Evolutionary conservation across 2,113 vertebrate genomes (phyloP).

Genomic region (Tragelaphus buxtoni): DNA sequence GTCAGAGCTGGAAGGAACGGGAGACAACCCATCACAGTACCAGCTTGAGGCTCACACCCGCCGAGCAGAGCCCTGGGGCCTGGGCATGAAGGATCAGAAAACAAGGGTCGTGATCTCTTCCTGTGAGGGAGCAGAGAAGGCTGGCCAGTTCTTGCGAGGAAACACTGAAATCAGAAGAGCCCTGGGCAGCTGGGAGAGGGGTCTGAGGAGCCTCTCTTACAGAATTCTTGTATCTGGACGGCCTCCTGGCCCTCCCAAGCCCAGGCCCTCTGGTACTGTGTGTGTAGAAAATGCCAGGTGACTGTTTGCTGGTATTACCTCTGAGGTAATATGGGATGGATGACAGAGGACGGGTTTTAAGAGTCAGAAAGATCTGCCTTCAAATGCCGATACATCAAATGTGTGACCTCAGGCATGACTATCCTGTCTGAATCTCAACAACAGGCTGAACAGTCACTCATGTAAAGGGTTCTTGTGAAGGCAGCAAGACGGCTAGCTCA

Average conservation of each 20-base stretch:
- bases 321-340: neutral
- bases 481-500: too few species aligned
- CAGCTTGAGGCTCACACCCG: neutral
- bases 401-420: neutral
- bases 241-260: neutral
- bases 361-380: neutral
- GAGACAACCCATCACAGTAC: neutral
- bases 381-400: neutral
- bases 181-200: neutral
- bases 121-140: neutral
- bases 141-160: neutral
- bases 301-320: neutral
- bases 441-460: neutral
- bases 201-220: neutral
- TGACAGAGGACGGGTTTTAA: neutral
- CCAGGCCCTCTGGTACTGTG: neutral
- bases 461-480: neutral
- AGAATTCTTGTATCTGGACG: neutral
- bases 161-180: neutral
- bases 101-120: neutral
- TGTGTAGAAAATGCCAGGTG: neutral
- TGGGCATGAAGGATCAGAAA: neutral
- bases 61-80: neutral
- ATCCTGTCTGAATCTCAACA: neutral
- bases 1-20: constrained; percentile 81